Percentiles rank a stretch among this genome's conserved stretches.
These are phyloP conservation scores for Electrophaes corylata DNA, from an alignment of 2,888 invertebrate genomes.

Conservation along the genomic window DNA sequence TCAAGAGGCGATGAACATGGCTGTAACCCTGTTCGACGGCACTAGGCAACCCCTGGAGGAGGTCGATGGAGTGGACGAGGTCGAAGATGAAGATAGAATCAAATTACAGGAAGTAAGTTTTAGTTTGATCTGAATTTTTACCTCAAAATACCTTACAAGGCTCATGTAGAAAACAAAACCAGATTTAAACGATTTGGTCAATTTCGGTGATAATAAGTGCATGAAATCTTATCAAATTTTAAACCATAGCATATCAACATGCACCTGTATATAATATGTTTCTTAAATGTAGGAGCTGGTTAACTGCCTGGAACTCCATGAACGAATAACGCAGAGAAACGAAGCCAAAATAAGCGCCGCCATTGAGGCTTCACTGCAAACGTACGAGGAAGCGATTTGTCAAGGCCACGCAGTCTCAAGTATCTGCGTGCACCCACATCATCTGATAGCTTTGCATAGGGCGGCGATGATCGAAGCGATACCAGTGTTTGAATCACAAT, in stretches of 20 bases:
- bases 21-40: slow-evolving; percentile 10
- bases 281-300: slow-evolving; percentile 21
- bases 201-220: no score
- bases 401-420: neutral
- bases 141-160: no score
- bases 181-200: no score
- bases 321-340: slow-evolving; percentile 16
- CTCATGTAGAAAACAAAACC: no score
- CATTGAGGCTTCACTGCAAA: neutral
- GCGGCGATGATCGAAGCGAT: neutral
- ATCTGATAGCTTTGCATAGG: slow-evolving; percentile 8
- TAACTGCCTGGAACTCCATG: slow-evolving; percentile 26
- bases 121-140: no score
- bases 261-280: neutral
- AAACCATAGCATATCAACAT: neutral
- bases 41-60: neutral
- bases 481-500: neutral
- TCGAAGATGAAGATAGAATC: slow-evolving; percentile 8
- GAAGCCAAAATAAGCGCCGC: slow-evolving; percentile 20
- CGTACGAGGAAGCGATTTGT: slow-evolving; percentile 7
- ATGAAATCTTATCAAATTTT: no score
- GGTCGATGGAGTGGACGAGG: neutral
- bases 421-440: slow-evolving; percentile 35
- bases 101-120: slow-evolving; percentile 10
- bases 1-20: slow-evolving; percentile 13